A percentile compares a stretch with the other conserved stretches of the same genome.
These are phyloP conservation scores for Catostomus latipinnis DNA, from an alignment of 2,797 vertebrate genomes.

Conservation along the genomic window DNA sequence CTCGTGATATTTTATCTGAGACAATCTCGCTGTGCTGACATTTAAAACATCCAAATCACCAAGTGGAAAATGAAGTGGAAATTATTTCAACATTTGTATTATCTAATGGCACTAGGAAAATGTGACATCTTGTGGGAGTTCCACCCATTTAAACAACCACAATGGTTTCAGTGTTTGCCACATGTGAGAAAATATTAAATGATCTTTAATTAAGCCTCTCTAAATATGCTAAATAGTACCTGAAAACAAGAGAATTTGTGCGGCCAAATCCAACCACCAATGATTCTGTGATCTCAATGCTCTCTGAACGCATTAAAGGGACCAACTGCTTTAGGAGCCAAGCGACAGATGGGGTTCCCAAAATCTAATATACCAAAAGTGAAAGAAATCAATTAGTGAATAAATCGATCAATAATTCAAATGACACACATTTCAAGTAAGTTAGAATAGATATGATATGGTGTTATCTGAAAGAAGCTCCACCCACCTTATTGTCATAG, in stretches of 20 bases:
- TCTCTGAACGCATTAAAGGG: conserved; percentile 97
- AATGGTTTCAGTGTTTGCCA: background rate
- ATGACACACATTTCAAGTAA: background rate
- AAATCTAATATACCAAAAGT: conserved; percentile 78
- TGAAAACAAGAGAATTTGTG: conserved; percentile 93
- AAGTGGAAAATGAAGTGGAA: background rate
- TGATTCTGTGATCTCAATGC: conserved; percentile 97
- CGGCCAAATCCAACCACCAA: conserved; percentile 96
- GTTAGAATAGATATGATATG: background rate
- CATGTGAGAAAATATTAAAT: background rate
- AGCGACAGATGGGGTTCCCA: conserved; percentile 93
- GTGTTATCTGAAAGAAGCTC: background rate
- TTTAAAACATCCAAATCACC: background rate
- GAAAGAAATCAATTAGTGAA: background rate
- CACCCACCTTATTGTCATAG: conserved; percentile 88
- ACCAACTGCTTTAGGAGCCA: conserved; percentile 95
- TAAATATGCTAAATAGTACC: conserved; percentile 61
- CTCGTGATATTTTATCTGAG: conserved; percentile 6
- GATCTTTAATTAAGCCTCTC: background rate
- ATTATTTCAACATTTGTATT: background rate
- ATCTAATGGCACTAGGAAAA: background rate
- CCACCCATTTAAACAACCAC: background rate
- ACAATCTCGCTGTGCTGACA: background rate
- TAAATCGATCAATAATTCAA: background rate
- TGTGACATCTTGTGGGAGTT: background rate